Evolutionary conservation across 2,797 vertebrate species (phyloP), one percentile per base, ranked within the genome.

Genomic region (Tragopan temminckii): DNA sequence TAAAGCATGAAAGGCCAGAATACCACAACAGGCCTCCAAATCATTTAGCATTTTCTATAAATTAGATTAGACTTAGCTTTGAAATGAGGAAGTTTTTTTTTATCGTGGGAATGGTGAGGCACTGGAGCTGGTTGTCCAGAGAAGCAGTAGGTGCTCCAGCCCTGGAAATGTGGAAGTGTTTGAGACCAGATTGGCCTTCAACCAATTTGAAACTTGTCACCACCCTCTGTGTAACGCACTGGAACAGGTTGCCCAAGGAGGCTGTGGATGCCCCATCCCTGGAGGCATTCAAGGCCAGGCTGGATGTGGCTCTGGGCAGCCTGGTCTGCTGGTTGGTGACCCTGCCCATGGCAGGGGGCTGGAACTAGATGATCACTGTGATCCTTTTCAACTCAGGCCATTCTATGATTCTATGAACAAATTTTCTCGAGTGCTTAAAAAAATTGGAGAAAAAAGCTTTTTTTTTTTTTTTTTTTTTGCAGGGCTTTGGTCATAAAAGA

Each of bases 311-410:
- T 46, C 21, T 46, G 45, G 45, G 45, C 45, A 46, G 45, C 46
- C 46, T 46, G 46, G 46, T 2, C 46, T 46, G 46, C 6, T 46
- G 46, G 21, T 46, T 46, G 46, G 21, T 7, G 46, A 24, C 46
- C 42, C 46, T 24, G 46, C 46, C 7, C 46, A 13, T 4, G 24
- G 46, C 46, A 46, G 46, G 12, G 45, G 46, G 23, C 7, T 46
- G 46, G 7, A 24, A 24, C 1, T 7, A 2, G 21, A 46, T 46
- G 21, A 46, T 3, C 21, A 24, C 1, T 46, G 46, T 24, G 23
- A 12, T 2, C 46, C 46, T 48, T 48, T 25, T 13, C 46, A 48
- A 48, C 12, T 23, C 46, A 48, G 46, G 23, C 23, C 46, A 48
- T 48, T 48, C 11, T 46, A 5, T 46, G 40, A 16, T 42, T 42